Base-by-base conservation (phyloP, 2,113 vertebrate species). In the Pantherophis guttatus region DNA sequence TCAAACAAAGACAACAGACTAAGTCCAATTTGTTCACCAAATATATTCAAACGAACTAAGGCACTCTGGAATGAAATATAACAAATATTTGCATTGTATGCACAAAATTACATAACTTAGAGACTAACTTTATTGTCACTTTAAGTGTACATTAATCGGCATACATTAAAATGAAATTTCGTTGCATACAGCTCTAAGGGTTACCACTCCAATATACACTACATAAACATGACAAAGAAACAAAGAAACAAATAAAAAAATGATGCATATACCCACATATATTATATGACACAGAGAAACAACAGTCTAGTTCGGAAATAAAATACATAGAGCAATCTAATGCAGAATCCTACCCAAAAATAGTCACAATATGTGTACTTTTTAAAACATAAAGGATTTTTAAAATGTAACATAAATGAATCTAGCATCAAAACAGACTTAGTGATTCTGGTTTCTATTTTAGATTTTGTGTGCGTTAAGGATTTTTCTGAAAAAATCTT, bases 1-100 rank as follows among this genome's bases (percentile, higher is more conserved):
- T 97, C 96, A 94, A 99, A 98, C 93, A 99, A 97, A 8, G 96
- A 96, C 94, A 99, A 95, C 89, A 99, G 96, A 97, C 95, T 96
- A 2, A 97, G 97, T 87, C 98, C 94, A 0, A 99, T 91, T 39
- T 95, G 95, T 1, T 98, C 94, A 11, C 97, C 81, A 90, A 98
- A 96, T 93, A 95, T 93, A 99, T 99, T 97, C 39, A 93, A 8
- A 81, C 1, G 10, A 92, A 95, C 26, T 1, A 94, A 87, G 24
- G 57, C 70, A 94, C 91, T 58, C 87, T 91, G 1, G 21, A 94
- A 93, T 62, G 0, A 86, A 93, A 59, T 11, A 90, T 50, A 62
- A 33, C 33, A 86, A 87, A 87, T 88, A 9, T 75, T 12, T 12
- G 0, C 9, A 75, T 29, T 33, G 29, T 70, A 33, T 1, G 93